phyloP scores from a whole-genome alignment of 2,888 invertebrate species.

The Notocelia uddmanniana region DNA sequence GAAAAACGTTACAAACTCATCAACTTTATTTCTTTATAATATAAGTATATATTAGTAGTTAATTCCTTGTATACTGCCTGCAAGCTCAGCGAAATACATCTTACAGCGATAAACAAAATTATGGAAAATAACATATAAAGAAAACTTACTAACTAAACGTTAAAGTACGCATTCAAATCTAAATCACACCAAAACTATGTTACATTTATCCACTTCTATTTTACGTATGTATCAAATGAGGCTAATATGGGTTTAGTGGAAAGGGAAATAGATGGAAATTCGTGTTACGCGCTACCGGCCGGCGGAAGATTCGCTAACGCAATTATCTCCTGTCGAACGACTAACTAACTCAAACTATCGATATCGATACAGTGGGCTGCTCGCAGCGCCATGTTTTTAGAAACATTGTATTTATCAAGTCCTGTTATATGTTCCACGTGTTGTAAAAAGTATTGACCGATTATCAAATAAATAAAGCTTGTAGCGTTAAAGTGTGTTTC shows the following conservation, averaged over 20 bases:
- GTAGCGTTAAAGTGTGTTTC: neutral
- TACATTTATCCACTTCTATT: neutral
- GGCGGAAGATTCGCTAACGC: constrained; percentile 29
- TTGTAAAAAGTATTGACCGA: neutral
- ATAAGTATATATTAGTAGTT: no score
- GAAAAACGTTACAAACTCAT: no score
- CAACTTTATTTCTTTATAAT: no score
- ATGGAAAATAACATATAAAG: no score
- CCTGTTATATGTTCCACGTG: neutral
- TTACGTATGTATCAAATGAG: constrained; percentile 23
- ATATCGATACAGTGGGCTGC: constrained; percentile 26
- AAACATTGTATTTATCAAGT: neutral
- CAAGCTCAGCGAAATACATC: no score
- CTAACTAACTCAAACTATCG: constrained; percentile 25
- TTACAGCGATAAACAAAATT: no score
- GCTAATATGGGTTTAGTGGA: neutral
- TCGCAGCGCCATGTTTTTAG: constrained; percentile 16
- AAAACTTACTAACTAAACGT: no score
- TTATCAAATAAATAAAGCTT: neutral
- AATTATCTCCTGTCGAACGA: constrained; percentile 20
- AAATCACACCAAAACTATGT: no score
- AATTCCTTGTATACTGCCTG: no score
- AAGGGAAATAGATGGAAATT: constrained; percentile 28
- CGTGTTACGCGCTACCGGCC: constrained; percentile 9
- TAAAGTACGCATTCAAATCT: no score